These are phyloP conservation scores for Anagyrus pseudococci DNA, from an alignment of 2,888 invertebrate species.

Conservation along the genomic window DNA sequence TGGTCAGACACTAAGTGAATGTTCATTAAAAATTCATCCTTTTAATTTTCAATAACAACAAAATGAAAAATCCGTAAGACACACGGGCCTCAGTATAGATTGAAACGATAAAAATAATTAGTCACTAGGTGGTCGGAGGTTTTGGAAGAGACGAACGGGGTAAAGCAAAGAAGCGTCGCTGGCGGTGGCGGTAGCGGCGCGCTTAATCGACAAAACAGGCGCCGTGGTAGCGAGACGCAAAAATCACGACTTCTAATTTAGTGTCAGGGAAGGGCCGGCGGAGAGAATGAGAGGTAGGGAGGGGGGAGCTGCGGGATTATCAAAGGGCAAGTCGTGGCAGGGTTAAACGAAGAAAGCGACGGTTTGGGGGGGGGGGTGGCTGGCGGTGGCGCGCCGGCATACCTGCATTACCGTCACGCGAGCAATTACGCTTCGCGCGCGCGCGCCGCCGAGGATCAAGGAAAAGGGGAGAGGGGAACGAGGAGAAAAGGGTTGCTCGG, in stretches of 20 bases:
- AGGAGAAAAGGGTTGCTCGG: conserved; percentile 42
- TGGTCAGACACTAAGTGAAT: too few species aligned
- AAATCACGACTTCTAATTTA: conserved; percentile 20
- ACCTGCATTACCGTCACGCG: conserved; percentile 59
- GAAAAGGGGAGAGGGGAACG: conserved; percentile 39
- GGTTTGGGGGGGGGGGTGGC: background rate
- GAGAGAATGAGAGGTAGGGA: background rate
- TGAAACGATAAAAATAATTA: too few species aligned
- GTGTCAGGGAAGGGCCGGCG: too few species aligned
- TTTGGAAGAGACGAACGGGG: too few species aligned
- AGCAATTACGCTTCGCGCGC: conserved; percentile 55
- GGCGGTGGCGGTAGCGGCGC: too few species aligned
- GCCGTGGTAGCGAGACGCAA: conserved; percentile 1
- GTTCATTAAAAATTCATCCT: too few species aligned
- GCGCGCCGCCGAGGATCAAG: conserved; percentile 31
- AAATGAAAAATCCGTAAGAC: too few species aligned
- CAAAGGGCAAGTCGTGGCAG: background rate
- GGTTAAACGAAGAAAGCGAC: background rate
- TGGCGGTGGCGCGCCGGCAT: conserved; percentile 41
- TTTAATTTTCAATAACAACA: too few species aligned
- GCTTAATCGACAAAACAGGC: conserved; percentile 36
- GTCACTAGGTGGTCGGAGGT: too few species aligned
- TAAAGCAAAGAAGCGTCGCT: too few species aligned
- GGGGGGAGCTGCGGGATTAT: background rate
- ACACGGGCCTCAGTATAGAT: too few species aligned